Base-by-base conservation (phyloP, 2,113 vertebrate species). In the Haemorhous mexicanus region DNA sequence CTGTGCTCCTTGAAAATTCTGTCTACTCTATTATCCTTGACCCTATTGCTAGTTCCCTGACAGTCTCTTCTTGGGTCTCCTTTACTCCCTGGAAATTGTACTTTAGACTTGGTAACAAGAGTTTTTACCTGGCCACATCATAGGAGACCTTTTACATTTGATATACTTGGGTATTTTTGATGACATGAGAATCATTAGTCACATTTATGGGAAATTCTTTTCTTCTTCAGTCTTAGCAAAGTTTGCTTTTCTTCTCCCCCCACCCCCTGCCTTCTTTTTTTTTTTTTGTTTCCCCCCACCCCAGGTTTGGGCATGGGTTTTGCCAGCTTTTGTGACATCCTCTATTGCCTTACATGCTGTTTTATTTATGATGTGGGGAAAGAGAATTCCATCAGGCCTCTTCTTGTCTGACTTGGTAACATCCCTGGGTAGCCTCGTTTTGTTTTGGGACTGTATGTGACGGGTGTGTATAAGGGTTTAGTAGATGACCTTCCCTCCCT, bases 271-370 rank as follows among this genome's bases (percentile, higher is more conserved):
- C n/a, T 26, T 30, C 21, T 35, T n/a, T 33, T 26, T 32, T 17
- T 32, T 17, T 6, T 16, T 19, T 35, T 35, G 16, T 7, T 9
- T 41, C 7, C 10, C 0, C 6, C 10, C 0, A 0, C 9, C 12
- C 4, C 17, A 44, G 18, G 12, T 69, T 72, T 87, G 20, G 12
- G 16, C 30, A 50, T 69, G 23, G 27, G 1, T 79, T 96, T 94
- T 93, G 24, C 9, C 39, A 63, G 27, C 24, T 56, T 77, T 84
- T 94, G 11, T 89, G 66, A 5, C 63, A 63, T 50, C 23, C 66
- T 84, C 27, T 50, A n/a, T 24, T 64, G 35, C 41, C 17, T 87
- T 58, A 43, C 13, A 13, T 80, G 22, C 19, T 41, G 10, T 73
- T 91, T 74, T 81, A 69, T 66, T 78, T 84, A 55, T 50, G 23